Base-by-base conservation (phyloP, 2,888 invertebrate species). In the Clusia tigrina region DNA sequence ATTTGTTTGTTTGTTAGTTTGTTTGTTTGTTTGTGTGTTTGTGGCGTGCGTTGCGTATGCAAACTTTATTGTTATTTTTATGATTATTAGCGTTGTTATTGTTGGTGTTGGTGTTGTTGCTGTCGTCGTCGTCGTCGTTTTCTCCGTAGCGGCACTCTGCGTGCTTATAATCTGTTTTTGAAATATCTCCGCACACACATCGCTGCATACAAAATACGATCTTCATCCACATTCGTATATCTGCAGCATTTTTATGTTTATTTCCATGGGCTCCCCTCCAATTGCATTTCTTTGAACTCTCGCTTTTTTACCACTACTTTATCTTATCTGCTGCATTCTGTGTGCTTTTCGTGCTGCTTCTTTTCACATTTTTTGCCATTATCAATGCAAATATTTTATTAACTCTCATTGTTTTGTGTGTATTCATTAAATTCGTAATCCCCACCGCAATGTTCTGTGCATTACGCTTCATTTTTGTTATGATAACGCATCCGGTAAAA, bases 341-440 rank as follows among this genome's bases (percentile, higher is more conserved):
- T 32, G 6, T 32, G 6, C 12, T 12, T 32, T 42, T 42, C 42
- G 42, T n/a, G 42, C n/a, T 42, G 10, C 42, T 42, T n/a, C 42
- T n/a, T 42, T 42, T 42, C 42, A 15, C 42, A 42, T 15, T 42
- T 42, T 5, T 10, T n/a, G 6, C 6, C n/a, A 6, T 42, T 42
- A 42, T 42, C 42, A 42, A 15, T 42, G 42, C 42, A 42, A 42
- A 42, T 42, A 42, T 42, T 42, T 10, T 42, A 6, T 42, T n/a
- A 42, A 42, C 42, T 42, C 15, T 42, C 12, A n/a, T n/a, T 32
- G 12, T 32, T 32, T 32, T 32, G 32, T 32, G 32, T 32, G 32
- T 32, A 9, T 32, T 5, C 32, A 32, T 12, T 9, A 32, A 32
- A 32, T 32, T 32, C n/a, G n/a, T n/a, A n/a, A n/a, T n/a, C n/a